Evolutionary conservation across 2,888 invertebrate genomes (phyloP), one percentile per base, ranked within the genome.

Genomic region (Alloscopus bannaensis): DNA sequence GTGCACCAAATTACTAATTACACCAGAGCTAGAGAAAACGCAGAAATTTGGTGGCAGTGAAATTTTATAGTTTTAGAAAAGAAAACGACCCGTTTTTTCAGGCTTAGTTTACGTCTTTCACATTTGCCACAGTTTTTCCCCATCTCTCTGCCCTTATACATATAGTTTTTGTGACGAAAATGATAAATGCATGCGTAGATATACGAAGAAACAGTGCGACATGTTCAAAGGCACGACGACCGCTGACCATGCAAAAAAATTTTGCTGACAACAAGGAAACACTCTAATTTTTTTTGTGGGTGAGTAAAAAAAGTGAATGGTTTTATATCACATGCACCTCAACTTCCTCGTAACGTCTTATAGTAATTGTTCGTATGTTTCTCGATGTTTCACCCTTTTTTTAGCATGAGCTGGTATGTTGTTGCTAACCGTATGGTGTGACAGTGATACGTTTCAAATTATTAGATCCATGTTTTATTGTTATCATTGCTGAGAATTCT

Each of bases 161-260:
- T n/a, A n/a, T n/a, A n/a, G n/a, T n/a, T n/a, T n/a, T n/a, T n/a
- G n/a, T n/a, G n/a, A n/a, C n/a, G n/a, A n/a, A n/a, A n/a, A n/a
- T n/a, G n/a, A n/a, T n/a, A n/a, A n/a, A n/a, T n/a, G n/a, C n/a
- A n/a, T n/a, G n/a, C n/a, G n/a, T n/a, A n/a, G n/a, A n/a, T n/a
- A n/a, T n/a, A n/a, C n/a, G n/a, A n/a, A n/a, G n/a, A n/a, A n/a
- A n/a, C n/a, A n/a, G n/a, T n/a, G n/a, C n/a, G n/a, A n/a, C n/a
- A n/a, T n/a, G n/a, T n/a, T n/a, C n/a, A 64, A 66, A 76, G 76
- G 76, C 76, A 76, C 76, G 76, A 76, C 69, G 68, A 76, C 76
- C 76, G 69, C 69, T 69, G 76, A 76, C 69, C 76, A 76, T 76
- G 76, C 76, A 36, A 36, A 13, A 8, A 36, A 8, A 42, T 45